Base-by-base conservation (phyloP, 92 coral and sea anemone species). In the Bergia puertoricense region DNA sequence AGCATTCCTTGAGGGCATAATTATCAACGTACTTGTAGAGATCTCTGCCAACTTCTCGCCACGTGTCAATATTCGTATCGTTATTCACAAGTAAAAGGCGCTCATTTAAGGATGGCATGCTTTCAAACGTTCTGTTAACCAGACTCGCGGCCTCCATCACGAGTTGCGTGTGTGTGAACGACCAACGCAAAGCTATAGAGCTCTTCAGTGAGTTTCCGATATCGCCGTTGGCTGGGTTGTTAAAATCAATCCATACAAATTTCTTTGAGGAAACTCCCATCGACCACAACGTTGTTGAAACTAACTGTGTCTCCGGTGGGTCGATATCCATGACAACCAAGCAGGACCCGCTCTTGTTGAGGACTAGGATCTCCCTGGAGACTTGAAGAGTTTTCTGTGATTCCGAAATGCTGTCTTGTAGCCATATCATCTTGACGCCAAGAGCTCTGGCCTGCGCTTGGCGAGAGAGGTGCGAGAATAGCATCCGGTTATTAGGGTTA, bases 261-360 rank as follows among this genome's bases (percentile, higher is more conserved):
- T 73, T 71, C 14, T 46, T 82, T 6, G 86, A n/a, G 20, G 90
- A 87, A 48, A 89, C 82, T 39, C 86, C 94, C 20, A 92, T 76
- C 5, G 94, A 86, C 71, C 46, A 76, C n/a, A 89, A 46, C 14
- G 91, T 89, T 72, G 81, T 42, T 11, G 80, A 85, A 41, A 92
- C 66, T 20, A 89, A 73, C 16, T 88, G 38, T 10, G 90, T 89
- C 77, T 86, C 85, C 0, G 88, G 0, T 20, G 76, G 80, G 3
- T 74, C 90, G 75, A 89, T 89, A 45, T 89, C 94, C 88, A 92
- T 77, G 22, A 92, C 90, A 45, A 92, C 94, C 42, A 92, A 59
- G 23, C 94, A 89, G 9, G 90, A 77, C 0, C 94, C 92, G 75
- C 94, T 92, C 75, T 87, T 89, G 72, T 92, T 92, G 51, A 92